Evolutionary conservation across 2,113 vertebrate genomes (phyloP).

Genomic region (Hemichromis elongatus): DNA sequence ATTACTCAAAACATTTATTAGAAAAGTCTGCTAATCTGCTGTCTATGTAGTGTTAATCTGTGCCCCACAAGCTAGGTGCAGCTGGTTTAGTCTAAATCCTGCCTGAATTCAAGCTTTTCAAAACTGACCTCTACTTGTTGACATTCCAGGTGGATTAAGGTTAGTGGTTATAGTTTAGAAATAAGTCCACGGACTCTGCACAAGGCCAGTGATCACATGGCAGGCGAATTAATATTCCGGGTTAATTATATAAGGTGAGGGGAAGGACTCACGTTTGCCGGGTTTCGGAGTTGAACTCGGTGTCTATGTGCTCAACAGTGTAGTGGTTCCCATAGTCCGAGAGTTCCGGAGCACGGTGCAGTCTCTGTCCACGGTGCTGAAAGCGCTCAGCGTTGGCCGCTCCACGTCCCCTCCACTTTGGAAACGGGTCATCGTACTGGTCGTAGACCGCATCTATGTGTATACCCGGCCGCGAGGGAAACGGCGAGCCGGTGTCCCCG

Average conservation of each 20-base stretch:
- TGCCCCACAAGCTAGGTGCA: neutral
- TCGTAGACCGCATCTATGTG: constrained; percentile 27
- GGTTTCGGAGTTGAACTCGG: constrained; percentile 47
- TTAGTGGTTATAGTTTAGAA: neutral
- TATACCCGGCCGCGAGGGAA: constrained; percentile 30
- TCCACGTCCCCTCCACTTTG: constrained; percentile 56
- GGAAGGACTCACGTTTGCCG: constrained; percentile 67
- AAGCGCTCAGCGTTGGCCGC: constrained; percentile 39
- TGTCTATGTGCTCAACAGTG: constrained; percentile 45
- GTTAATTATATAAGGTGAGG: neutral
- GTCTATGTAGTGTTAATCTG: neutral
- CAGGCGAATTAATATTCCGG: neutral
- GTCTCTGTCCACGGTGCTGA: constrained; percentile 73
- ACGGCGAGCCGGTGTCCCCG: constrained; percentile 34
- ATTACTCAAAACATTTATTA: neutral
- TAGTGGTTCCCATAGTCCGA: constrained; percentile 51
- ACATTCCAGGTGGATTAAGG: constrained; percentile 1
- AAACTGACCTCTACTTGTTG: constrained; percentile 19
- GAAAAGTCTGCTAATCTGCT: neutral
- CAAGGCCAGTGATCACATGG: neutral
- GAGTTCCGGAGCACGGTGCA: constrained; percentile 23
- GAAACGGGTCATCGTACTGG: constrained; percentile 47
- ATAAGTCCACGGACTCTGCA: neutral
- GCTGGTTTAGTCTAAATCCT: neutral
- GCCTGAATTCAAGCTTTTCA: neutral